Base-by-base conservation (phyloP, 2,113 vertebrate species). In the Neolamprologus ventralis region DNA sequence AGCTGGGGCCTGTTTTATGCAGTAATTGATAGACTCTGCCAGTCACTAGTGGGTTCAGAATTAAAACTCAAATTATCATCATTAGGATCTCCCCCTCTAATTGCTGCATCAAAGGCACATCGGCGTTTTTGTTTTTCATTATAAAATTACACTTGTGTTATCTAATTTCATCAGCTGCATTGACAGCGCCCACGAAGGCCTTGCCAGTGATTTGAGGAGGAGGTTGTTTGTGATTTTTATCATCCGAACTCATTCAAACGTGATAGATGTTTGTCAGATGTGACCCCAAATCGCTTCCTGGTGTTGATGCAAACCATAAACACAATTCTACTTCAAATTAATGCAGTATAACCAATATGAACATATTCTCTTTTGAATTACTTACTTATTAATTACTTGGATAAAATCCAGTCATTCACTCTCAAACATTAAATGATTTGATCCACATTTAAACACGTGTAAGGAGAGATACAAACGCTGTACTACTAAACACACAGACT, bases 11-110 rank as follows among this genome's bases (percentile, higher is more conserved):
- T 93, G 94, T 92, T 97, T 95, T 98, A 97, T 95, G 88, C 93
- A 91, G 53, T 98, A 98, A 98, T 97, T 98, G 97, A 98, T 98
- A 96, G 97, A 97, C 93, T 95, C 94, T 97, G 97, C 97, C 97
- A 97, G 96, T 97, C 97, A 96, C 96, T 96, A 97, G 96, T 96
- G 97, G 96, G 96, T 97, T 97, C 97, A 96, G 96, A 97, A 98
- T 97, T 97, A 98, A 97, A 97, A 96, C 96, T 96, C 96, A 97
- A 97, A 97, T 97, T 97, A 96, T 96, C 87, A 93, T 97, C 96
- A 97, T 97, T 98, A 96, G 95, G 84, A 51, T 31, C 81, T 75
- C 73, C 17, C 81, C 51, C 86, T 54, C 84, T 96, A 96, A 97
- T 97, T 96, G 94, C 95, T 89, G 92, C 91, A 94, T 95, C 91